Evolutionary conservation across 2,888 invertebrate genomes (phyloP), one percentile per base, ranked within the genome.

Genomic region (Exocentrus adspersus): DNA sequence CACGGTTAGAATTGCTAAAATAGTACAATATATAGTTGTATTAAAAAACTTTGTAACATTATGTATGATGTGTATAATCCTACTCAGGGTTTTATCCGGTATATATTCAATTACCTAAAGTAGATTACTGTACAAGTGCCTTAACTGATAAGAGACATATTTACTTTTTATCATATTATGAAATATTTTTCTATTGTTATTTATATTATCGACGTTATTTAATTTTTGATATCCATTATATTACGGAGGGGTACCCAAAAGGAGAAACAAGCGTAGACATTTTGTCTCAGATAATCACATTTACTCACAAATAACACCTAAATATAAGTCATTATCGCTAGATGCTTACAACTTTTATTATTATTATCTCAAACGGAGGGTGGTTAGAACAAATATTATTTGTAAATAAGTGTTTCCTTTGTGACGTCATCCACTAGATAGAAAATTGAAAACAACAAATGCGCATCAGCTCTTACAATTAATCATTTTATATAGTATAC

Each of bases 151-250:
- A 61, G 46, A 45, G 46, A 45, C 17, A 16, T 53, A 54, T 54
- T 54, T 54, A 30, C 43, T 21, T 61, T 54, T 54, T 54, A 61
- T 61, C 60, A 46, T 61, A 54, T 54, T 61, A 61, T 54, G 60
- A 61, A 61, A 61, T 32, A 61, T 54, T 24, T 43, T 54, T 52
- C 60, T 61, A 61, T 53, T 61, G 60, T 61, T 54, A 54, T 61
- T n/a, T n/a, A 28, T 50, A 41, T 61, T 61, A 61, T 61, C 60
- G 54, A 54, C 54, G 45, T 61, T 61, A 61, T 61, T 61, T 54
- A 54, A 61, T 53, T 61, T 54, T 61, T 61, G 60, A 61, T 61
- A 61, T 61, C 54, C 48, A 14, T 41, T 54, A 28, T 54, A 54
- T 61, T 20, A 20, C 51, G 24, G 9, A 41, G 60, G 42, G 60